Evolutionary conservation across 1,140 invertebrate species (phyloP).

Genomic region (Gonioctena quinquepunctata): DNA sequence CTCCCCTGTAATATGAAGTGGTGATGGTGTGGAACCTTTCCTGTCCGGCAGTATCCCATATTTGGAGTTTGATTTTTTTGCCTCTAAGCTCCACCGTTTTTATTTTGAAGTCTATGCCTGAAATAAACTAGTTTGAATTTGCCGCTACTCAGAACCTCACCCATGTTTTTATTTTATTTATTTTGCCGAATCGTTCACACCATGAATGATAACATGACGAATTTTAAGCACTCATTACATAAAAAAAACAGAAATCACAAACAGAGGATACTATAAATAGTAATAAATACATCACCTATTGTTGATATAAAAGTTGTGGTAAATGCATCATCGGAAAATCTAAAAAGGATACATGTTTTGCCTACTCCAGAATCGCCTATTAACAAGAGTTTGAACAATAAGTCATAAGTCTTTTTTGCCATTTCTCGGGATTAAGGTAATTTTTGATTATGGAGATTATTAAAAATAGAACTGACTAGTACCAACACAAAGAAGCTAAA

Average conservation of each 20-base stretch:
- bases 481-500: not conserved
- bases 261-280: not conserved
- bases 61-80: slow-evolving; percentile 98
- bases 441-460: not conserved
- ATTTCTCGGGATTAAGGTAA: slow-evolving; percentile 60
- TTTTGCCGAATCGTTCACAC: too few species aligned
- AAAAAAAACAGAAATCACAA: not conserved
- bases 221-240: not conserved
- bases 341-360: slow-evolving; percentile 97
- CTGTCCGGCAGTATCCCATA: slow-evolving; percentile 97
- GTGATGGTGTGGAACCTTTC: slow-evolving; percentile 97
- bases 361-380: slow-evolving; percentile 98
- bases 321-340: slow-evolving; percentile 98
- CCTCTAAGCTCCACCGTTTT: slow-evolving; percentile 96
- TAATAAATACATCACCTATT: slow-evolving; percentile 72
- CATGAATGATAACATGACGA: too few species aligned
- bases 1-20: slow-evolving; percentile 95
- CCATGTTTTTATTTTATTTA: not conserved
- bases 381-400: slow-evolving; percentile 95
- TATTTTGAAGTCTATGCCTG: slow-evolving; percentile 99
- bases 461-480: not conserved
- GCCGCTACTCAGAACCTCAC: not conserved
- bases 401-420: slow-evolving; percentile 97
- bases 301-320: slow-evolving; percentile 98
- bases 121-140: not conserved